Percentiles rank a stretch among this genome's conserved stretches.
Conservation (phyloP, 2,888 invertebrate genomes). For the Mythimna loreyi region DNA sequence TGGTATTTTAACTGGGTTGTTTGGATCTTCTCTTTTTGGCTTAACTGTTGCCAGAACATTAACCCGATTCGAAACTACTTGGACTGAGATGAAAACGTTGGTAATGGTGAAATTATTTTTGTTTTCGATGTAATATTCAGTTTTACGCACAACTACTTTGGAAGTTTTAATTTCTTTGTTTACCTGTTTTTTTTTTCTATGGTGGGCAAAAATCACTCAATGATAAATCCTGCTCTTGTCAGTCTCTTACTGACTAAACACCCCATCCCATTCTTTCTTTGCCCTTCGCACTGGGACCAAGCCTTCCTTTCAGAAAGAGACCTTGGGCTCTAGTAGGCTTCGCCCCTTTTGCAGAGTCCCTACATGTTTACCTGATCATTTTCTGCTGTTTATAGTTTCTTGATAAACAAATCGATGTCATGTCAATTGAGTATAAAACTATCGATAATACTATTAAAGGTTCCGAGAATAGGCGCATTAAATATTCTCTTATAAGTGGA, state of each 20-base stretch:
- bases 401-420: conserved; percentile 14
- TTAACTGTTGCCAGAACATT: conserved; percentile 18
- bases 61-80: conserved; percentile 13
- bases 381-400: not conserved
- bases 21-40: conserved; percentile 4
- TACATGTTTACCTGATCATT: too few species aligned
- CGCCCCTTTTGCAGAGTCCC: too few species aligned
- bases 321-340: too few species aligned
- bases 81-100: not conserved
- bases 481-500: conserved; percentile 12
- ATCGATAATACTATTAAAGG: conserved; percentile 3
- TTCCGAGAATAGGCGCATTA: conserved; percentile 23
- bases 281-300: too few species aligned
- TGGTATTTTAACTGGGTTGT: conserved; percentile 24
- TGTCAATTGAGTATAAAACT: conserved; percentile 10
- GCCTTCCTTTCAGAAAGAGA: too few species aligned
- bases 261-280: too few species aligned
- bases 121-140: conserved; percentile 3
- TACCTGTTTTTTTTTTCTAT: too few species aligned
- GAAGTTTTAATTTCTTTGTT: not conserved
- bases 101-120: not conserved
- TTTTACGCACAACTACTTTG: not conserved
- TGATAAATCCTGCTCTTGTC: too few species aligned
- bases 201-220: too few species aligned
- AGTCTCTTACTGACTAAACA: too few species aligned